A percentile compares a stretch with the other conserved stretches of the same genome.
These are phyloP conservation scores for Smittia aterrima DNA, from an alignment of 2,888 invertebrate species.

Conservation along the genomic window DNA sequence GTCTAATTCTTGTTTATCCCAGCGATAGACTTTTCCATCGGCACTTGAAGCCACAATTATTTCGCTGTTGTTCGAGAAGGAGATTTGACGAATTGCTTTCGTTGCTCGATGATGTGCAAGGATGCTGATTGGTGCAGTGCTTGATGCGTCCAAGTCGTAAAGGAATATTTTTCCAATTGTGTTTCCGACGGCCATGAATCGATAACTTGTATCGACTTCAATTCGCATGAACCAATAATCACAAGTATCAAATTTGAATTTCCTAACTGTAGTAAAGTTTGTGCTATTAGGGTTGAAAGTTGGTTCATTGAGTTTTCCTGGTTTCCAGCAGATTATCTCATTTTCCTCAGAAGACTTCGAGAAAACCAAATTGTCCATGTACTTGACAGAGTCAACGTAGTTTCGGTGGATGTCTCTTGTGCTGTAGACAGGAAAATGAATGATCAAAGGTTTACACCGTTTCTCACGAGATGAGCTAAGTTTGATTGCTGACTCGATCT, in stretches of 20 bases:
- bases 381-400: slow-evolving; percentile 96
- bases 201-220: slow-evolving; percentile 89
- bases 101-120: slow-evolving; percentile 83
- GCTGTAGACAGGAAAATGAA: slow-evolving; percentile 95
- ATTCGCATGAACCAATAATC: slow-evolving; percentile 98
- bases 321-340: slow-evolving; percentile 96
- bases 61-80: slow-evolving; percentile 81
- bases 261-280: slow-evolving; percentile 49
- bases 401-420: slow-evolving; percentile 96
- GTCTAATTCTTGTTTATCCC: slow-evolving; percentile 65
- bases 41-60: slow-evolving; percentile 90
- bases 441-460: slow-evolving; percentile 59
- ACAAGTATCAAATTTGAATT: slow-evolving; percentile 91
- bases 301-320: slow-evolving; percentile 49
- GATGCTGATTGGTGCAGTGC: slow-evolving; percentile 70
- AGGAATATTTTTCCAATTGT: slow-evolving; percentile 24
- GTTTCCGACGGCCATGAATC: slow-evolving; percentile 72
- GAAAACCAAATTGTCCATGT: slow-evolving; percentile 91
- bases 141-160: slow-evolving; percentile 59
- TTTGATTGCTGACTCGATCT: slow-evolving; percentile 17
- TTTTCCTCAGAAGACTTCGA: slow-evolving; percentile 98
- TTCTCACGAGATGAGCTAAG: slow-evolving; percentile 52
- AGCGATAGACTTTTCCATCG: slow-evolving; percentile 94
- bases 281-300: neutral
- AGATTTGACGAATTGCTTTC: slow-evolving; percentile 87